Base-by-base conservation (phyloP, 1,140 invertebrate species). In the Hermetia illucens region DNA sequence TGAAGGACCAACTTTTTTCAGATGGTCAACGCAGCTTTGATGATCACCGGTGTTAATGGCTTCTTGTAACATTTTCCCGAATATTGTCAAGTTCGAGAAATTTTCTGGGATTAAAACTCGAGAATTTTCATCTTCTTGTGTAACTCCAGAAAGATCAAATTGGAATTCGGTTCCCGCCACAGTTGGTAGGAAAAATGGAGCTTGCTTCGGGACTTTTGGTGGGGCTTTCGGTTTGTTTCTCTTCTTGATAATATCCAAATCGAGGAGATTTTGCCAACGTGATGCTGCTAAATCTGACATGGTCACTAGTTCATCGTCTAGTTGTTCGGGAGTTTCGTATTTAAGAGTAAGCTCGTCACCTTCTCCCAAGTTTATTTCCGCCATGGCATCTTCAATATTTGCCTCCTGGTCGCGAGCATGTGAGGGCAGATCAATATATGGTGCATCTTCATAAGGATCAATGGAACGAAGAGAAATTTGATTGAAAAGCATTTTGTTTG, bases 111-210 rank as follows among this genome's bases (percentile, higher is more conserved):
- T 66, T 18, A 72, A 46, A 0, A 78, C 42, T 53, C 70, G 71
- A 16, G 65, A 70, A 4, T 44, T 47, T 3, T 62, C 46, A 6
- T 63, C 51, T 10, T 51, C 50, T 5, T 62, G 49, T 12, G 65
- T 51, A 0, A 61, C 54, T 46, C 72, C 61, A 4, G 65, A 61
- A 5, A 32, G 13, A 58, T 86, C 84, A 63, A 96, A 94, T 52
- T 82, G 73, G 2, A 88, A 58, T 43, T 86, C 74, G 9, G 93
- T 60, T 2, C 86, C 85, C 1, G 85, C 72, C 38, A 93, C 69
- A 0, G 90, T 93, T 1, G 92, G 90, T 24, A 98, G 59, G 55
- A 98, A 97, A 65, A 98, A 98, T 1, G 93, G 93, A 0, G 91
- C 90, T 18, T 74, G 71, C 65, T 88, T 86, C 0, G 82, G 78